These are phyloP conservation scores for Aricia artaxerxes DNA, from an alignment of 2,888 invertebrate genomes.

Conservation along the genomic window DNA sequence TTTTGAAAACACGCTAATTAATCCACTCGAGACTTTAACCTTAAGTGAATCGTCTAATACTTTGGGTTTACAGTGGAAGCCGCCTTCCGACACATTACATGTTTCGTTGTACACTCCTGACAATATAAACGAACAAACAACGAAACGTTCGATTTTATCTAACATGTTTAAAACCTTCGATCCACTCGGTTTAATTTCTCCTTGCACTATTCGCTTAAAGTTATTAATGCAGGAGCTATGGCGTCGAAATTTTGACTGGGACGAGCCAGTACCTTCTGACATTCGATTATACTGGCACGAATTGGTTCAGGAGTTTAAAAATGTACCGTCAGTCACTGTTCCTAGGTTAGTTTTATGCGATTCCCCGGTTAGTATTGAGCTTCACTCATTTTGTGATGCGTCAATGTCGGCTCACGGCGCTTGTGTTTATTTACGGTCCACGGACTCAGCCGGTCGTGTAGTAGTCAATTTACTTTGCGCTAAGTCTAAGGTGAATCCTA, in stretches of 20 bases:
- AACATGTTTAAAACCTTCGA: conserved; percentile 42
- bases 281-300: conserved; percentile 39
- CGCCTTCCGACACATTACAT: conserved; percentile 37
- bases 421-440: conserved; percentile 37
- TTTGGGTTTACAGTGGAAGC: conserved; percentile 39
- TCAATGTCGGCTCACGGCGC: conserved; percentile 44
- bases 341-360: conserved; percentile 41
- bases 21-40: background rate
- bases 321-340: conserved; percentile 34
- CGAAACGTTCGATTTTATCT: conserved; percentile 38
- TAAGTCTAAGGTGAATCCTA: conserved; percentile 46
- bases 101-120: conserved; percentile 34
- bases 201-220: conserved; percentile 38
- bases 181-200: conserved; percentile 40
- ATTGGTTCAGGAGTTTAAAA: background rate
- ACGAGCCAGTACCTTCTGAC: conserved; percentile 41
- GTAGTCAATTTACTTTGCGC: conserved; percentile 43
- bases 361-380: conserved; percentile 38
- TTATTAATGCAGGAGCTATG: conserved; percentile 38
- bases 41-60: conserved; percentile 26
- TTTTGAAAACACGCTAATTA: background rate
- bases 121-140: conserved; percentile 33
- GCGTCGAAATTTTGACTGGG: conserved; percentile 39
- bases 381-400: conserved; percentile 46
- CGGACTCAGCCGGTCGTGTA: background rate